Conservation (phyloP, 2,888 invertebrate genomes). For the Chaitophorus viminalis region DNA sequence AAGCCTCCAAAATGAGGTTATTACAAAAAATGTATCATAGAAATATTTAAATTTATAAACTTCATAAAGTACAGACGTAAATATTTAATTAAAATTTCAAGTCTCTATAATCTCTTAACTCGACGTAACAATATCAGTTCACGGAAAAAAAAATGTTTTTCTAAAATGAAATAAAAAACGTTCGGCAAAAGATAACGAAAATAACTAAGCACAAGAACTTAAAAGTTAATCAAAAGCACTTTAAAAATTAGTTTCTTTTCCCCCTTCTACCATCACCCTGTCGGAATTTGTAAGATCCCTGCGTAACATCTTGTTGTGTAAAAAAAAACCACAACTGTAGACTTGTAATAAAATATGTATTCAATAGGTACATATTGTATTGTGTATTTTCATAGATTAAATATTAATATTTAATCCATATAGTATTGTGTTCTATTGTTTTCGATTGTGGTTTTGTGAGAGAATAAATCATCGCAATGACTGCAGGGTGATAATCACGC, state of each 20-base stretch:
- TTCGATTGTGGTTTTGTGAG: not conserved
- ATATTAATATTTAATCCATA: too few species aligned
- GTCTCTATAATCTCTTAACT: not conserved
- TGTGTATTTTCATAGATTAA: too few species aligned
- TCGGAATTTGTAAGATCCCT: too few species aligned
- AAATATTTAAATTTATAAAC: not conserved
- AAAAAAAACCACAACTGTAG: too few species aligned
- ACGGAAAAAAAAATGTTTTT: not conserved
- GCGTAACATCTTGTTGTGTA: not conserved
- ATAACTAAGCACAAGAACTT: not conserved
- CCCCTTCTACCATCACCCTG: too few species aligned
- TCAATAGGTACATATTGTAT: too few species aligned
- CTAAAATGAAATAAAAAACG: not conserved
- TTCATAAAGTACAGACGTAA: not conserved
- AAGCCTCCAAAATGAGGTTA: not conserved
- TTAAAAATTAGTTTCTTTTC: not conserved
- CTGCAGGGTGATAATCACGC: not conserved
- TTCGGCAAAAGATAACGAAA: not conserved
- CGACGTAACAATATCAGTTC: not conserved
- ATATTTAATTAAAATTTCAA: conserved; percentile 1
- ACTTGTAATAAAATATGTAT: not conserved
- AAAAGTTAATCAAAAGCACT: conserved; percentile 18
- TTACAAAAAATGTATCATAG: not conserved
- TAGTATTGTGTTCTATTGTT: not conserved
- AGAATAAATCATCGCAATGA: not conserved